Percentiles rank a stretch among this genome's conserved stretches.
These are phyloP conservation scores for Cyprinodon brontotheroides DNA, from an alignment of 2,113 vertebrate genomes.

Conservation along the genomic window DNA sequence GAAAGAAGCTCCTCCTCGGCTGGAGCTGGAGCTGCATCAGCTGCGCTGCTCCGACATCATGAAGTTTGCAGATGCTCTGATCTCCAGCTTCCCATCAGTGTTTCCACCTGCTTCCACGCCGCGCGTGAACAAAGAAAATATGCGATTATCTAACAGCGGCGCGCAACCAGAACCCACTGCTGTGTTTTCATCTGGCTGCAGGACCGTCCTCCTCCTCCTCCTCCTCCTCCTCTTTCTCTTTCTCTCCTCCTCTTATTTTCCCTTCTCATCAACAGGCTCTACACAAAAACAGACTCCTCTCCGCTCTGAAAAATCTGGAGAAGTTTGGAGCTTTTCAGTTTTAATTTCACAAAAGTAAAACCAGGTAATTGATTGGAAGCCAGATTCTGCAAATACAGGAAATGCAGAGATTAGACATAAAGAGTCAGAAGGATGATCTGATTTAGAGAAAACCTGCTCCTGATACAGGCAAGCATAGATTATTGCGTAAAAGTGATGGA, in stretches of 20 bases:
- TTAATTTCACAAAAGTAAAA: not conserved
- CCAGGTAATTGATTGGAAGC: not conserved
- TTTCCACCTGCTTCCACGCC: not conserved
- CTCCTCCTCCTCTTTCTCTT: conserved; percentile 7
- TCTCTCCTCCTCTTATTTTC: not conserved
- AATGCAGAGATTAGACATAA: not conserved
- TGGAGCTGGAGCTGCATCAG: not conserved
- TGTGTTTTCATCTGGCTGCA: conserved; percentile 51
- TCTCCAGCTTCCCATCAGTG: not conserved
- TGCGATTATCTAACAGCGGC: conserved; percentile 43
- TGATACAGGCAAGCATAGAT: not conserved
- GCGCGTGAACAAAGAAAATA: conserved; percentile 22
- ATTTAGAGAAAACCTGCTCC: not conserved
- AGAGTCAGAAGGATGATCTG: not conserved
- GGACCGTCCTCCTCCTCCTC: conserved; percentile 27
- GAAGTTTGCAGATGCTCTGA: too few relatives aligned
- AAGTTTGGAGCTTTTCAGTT: too few relatives aligned
- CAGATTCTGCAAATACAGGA: too few relatives aligned
- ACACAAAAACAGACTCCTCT: conserved; percentile 1
- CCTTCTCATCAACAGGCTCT: not conserved
- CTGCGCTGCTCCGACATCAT: not conserved
- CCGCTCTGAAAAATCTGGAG: not conserved
- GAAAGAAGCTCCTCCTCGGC: too few relatives aligned
- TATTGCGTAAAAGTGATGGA: not conserved
- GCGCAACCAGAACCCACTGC: conserved; percentile 47